A percentile compares a stretch with the other conserved stretches of the same genome.
These are phyloP conservation scores for Polyommatus iphigenia DNA, from an alignment of 2,888 invertebrate species.

Conservation along the genomic window DNA sequence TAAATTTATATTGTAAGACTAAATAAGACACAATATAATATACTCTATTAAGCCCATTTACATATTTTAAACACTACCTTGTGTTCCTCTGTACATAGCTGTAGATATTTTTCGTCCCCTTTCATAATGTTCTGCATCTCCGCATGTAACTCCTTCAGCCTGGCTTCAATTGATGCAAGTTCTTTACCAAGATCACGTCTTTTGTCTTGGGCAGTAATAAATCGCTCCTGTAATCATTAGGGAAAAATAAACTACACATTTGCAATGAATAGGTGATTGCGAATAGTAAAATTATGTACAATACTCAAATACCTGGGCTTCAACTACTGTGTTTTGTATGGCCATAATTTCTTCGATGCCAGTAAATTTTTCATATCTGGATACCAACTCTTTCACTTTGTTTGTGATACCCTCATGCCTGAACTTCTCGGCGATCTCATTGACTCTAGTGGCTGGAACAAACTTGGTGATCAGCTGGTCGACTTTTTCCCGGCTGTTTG, in stretches of 20 bases:
- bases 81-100: constrained; percentile 85
- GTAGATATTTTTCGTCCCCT: constrained; percentile 87
- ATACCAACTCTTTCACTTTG: constrained; percentile 72
- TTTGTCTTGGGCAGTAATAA: constrained; percentile 83
- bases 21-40: no score
- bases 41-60: background rate
- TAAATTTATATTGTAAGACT: background rate
- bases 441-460: constrained; percentile 59
- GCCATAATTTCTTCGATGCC: constrained; percentile 88
- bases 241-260: no score
- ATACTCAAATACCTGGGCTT: constrained; percentile 77
- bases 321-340: constrained; percentile 86
- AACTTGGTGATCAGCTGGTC: constrained; percentile 66
- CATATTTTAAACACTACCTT: constrained; percentile 59
- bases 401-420: constrained; percentile 58
- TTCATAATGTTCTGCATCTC: constrained; percentile 88
- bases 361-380: constrained; percentile 86
- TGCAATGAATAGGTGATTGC: background rate
- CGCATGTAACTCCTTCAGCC: constrained; percentile 85
- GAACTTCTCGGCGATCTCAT: constrained; percentile 66
- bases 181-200: constrained; percentile 82
- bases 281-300: background rate
- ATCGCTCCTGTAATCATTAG: constrained; percentile 73
- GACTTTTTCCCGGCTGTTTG: constrained; percentile 59
- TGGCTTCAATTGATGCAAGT: constrained; percentile 80